Evolutionary conservation across 2,113 vertebrate species (phyloP), one percentile per base, ranked within the genome.

Genomic region (Sylvia atricapilla): DNA sequence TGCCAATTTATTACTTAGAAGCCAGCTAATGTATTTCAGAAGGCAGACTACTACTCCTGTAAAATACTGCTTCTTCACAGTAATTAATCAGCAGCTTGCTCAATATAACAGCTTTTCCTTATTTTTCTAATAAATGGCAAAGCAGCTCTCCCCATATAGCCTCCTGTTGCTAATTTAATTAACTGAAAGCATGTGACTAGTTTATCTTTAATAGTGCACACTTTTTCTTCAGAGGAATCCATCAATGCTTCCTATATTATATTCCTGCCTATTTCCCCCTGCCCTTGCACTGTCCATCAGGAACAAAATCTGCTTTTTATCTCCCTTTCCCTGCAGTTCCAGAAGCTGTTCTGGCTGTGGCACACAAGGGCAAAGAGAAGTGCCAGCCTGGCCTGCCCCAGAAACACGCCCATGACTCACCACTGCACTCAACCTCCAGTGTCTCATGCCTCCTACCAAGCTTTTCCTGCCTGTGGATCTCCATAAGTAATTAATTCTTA

Each of bases 401-500:
- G 13, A 70, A 85, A 88, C 64, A 47, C 2, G 0, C 15, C 10
- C 53, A 2, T 50, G 78, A 87, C 89, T 93, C 89, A 79, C 69
- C 66, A 49, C 62, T 79, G 78, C 75, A 24, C 87, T 80, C 67
- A 74, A 58, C 75, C 90, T 72, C 58, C 72, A 88, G 60, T 2
- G 44, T 30, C 90, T 93, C 87, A 19, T 27, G 72, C 63, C 82
- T 91, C 41, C 79, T 5, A 90, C 83, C 94, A 49, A 41, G 27
- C 15, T 33, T 53, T 81, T 94, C 53, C 79, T 56, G 82, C 82
- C 39, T 5, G 7, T 28, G 35, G 31, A 37, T 88, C 92, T 67
- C 94, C 82, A 70, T 52, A 90, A 67, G 52, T 78, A 78, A 96
- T 96, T 83, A 95, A 93, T 96, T 95, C 88, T 86, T 70, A 84